phyloP scores from a whole-genome alignment of 2,113 vertebrate genomes.

The Rousettus leschenaultii region DNA sequence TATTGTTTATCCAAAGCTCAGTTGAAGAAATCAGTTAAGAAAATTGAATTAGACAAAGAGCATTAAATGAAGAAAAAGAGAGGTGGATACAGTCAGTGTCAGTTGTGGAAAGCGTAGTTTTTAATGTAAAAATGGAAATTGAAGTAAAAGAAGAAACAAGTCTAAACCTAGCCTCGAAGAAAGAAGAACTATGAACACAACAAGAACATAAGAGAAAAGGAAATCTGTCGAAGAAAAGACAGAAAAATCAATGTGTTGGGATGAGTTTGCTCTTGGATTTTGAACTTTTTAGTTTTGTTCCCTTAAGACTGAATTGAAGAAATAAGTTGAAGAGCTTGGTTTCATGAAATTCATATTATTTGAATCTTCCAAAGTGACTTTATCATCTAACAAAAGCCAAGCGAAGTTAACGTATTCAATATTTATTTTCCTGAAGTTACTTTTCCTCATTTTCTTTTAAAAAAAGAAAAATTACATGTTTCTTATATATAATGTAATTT shows the following conservation, averaged over 20 bases:
- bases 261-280: slow-evolving; percentile 83
- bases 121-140: background rate
- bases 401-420: slow-evolving; percentile 44
- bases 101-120: slow-evolving; percentile 58
- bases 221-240: slow-evolving; percentile 67
- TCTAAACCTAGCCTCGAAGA: slow-evolving; percentile 35
- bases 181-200: slow-evolving; percentile 78
- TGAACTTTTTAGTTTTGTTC: slow-evolving; percentile 64
- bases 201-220: slow-evolving; percentile 78
- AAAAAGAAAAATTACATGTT: background rate
- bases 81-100: background rate
- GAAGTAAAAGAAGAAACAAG: slow-evolving; percentile 62
- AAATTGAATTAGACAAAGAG: slow-evolving; percentile 46
- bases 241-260: slow-evolving; percentile 87
- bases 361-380: slow-evolving; percentile 48
- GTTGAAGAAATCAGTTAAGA: background rate
- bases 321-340: background rate
- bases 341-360: slow-evolving; percentile 38
- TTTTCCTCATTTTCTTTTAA: slow-evolving; percentile 18
- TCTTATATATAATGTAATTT: slow-evolving; percentile 32
- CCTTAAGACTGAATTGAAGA: slow-evolving; percentile 33
- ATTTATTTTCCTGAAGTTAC: slow-evolving; percentile 23
- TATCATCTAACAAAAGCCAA: background rate
- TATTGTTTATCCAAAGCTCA: background rate
- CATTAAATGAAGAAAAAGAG: slow-evolving; percentile 37